Evolutionary conservation across 2,113 vertebrate species (phyloP), one percentile per base, ranked within the genome.

Genomic region (Theropithecus gelada): DNA sequence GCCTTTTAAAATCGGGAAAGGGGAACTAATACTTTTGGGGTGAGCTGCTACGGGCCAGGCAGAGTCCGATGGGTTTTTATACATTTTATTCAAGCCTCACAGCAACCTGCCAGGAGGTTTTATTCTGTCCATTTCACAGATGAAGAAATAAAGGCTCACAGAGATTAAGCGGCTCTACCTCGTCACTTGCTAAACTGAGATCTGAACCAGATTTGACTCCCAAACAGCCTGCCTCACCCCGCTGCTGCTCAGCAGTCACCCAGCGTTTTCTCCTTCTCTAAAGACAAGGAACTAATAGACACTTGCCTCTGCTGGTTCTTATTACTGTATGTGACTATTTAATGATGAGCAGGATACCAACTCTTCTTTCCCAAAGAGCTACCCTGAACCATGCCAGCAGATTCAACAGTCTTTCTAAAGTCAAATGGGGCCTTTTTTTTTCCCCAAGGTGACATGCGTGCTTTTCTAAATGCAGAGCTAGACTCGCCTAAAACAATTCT

Each of bases 401-500:
- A 88, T 82, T 90, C 97, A 97, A 96, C 94, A 97, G 43, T 90
- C 90, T 93, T 59, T 76, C 45, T 72, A 87, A 97, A 97, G 97
- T 94, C 73, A 96, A 97, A 97, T n/a, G 88, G 0, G 70, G 55
- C 70, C 83, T 50, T 96, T 96, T 6, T 6, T 52, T 16, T 66
- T 1, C 43, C 85, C 93, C 95, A 97, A 68, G 45, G 61, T 89
- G 76, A 72, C 55, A 73, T 70, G 35, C 78, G 73, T 86, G 75
- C 96, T 97, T 90, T 97, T 98, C 96, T 89, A 98, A 98, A 98
- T 94, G 95, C 35, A 96, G 95, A 96, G 91, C 72, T 94, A 87
- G 38, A 96, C 79, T 92, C 96, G 68, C 84, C 22, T 35, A 95
- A 98, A 75, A 84, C 93, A 97, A 97, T 97, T 97, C 96, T 97